Evolutionary conservation across 2,113 vertebrate species (phyloP).

Genomic region (Bufo gargarizans): DNA sequence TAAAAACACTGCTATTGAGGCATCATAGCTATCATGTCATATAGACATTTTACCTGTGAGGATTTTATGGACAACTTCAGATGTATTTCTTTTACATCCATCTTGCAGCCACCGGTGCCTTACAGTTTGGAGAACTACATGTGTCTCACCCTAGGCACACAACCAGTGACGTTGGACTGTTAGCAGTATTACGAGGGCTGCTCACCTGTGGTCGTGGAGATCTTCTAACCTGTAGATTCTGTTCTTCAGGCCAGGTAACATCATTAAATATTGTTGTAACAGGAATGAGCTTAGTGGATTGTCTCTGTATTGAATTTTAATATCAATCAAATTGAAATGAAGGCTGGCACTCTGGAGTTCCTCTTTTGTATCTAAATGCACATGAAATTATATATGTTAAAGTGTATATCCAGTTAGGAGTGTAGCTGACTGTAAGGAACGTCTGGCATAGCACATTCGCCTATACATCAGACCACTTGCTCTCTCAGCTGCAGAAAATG

Average conservation of each 20-base stretch:
- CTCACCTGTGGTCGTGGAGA: conserved; percentile 77
- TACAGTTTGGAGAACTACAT: conserved; percentile 75
- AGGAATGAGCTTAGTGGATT: not conserved
- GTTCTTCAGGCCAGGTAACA: not conserved
- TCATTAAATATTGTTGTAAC: not conserved
- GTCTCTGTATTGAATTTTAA: not conserved
- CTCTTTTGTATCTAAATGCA: too few relatives aligned
- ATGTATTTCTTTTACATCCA: not conserved
- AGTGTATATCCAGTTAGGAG: too few relatives aligned
- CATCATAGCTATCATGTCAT: too few relatives aligned
- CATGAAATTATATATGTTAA: too few relatives aligned
- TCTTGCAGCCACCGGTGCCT: conserved; percentile 66
- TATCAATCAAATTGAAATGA: not conserved
- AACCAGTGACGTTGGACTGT: conserved; percentile 68
- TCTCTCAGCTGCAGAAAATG: too few relatives aligned
- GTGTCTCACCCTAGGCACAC: conserved; percentile 60
- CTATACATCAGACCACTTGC: too few relatives aligned
- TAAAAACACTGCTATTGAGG: not conserved
- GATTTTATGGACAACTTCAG: not conserved
- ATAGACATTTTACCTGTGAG: not conserved
- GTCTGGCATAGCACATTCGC: too few relatives aligned
- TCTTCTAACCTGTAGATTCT: conserved; percentile 67
- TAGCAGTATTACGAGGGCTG: conserved; percentile 79
- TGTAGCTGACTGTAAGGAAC: too few relatives aligned
- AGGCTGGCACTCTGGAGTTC: not conserved